phyloP scores from a whole-genome alignment of 2,113 vertebrate genomes.

The Gymnogyps californianus region DNA sequence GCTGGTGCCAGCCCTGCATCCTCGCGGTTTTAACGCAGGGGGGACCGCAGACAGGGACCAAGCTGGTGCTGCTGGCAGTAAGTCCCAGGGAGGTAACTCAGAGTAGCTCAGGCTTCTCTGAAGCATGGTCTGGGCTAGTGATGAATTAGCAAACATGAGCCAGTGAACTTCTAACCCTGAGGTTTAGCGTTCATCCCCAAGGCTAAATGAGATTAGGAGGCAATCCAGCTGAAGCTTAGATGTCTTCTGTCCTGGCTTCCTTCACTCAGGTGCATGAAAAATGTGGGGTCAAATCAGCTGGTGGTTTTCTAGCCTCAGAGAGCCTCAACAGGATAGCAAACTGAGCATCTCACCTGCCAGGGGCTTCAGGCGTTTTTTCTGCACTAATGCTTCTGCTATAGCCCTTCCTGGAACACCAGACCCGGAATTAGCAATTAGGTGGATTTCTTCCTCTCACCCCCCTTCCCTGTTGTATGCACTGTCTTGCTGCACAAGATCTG shows the following conservation, averaged over 20 bases:
- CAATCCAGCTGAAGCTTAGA: background rate
- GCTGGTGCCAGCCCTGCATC: background rate
- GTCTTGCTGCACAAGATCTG: background rate
- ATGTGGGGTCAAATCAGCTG: background rate
- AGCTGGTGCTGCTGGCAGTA: background rate
- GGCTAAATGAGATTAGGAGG: background rate
- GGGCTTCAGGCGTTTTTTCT: background rate
- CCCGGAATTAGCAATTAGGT: background rate
- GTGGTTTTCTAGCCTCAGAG: background rate
- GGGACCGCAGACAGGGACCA: background rate
- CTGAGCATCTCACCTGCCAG: fast-evolving
- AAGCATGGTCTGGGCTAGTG: background rate
- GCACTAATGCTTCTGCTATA: background rate
- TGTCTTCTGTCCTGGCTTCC: background rate
- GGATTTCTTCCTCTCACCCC: background rate
- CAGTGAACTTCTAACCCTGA: background rate
- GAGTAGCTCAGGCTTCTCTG: background rate
- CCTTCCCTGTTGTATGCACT: background rate
- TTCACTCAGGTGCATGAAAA: background rate
- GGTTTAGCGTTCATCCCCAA: background rate
- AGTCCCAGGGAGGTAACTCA: background rate
- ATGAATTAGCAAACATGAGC: background rate
- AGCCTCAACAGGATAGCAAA: background rate
- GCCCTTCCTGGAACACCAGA: background rate
- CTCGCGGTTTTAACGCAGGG: background rate